Base-by-base conservation (phyloP, 2,797 vertebrate species). In the Trachops cirrhosus region DNA sequence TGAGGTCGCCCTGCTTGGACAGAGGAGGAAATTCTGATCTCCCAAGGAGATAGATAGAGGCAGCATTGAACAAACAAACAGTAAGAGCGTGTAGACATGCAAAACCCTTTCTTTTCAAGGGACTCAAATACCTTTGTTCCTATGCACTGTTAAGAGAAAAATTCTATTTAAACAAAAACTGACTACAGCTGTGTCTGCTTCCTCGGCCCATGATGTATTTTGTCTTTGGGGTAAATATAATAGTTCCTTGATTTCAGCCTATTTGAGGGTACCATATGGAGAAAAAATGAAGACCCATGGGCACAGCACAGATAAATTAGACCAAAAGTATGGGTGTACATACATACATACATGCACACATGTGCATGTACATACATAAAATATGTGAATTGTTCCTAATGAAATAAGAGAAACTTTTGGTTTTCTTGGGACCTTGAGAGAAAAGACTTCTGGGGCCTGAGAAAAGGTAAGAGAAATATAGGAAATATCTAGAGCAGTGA, bases 131-230 rank as follows among this genome's bases (percentile, higher is more conserved):
- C 93, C 19, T 37, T 75, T 85, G 91, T 91, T 84, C 91, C 77
- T 59, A 59, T 92, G 48, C 71, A 77, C 74, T 73, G 46, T 62
- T 78, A 62, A 44, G 41, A 4, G 3, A 6, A 64, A 85, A 50
- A 54, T 22, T 19, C 22, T 67, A 41, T 91, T 96, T 93, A 95
- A 92, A 95, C 95, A 89, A 94, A 95, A 95, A 54, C 92, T 77
- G 88, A 78, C 68, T 84, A 71, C 95, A 95, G 82, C 92, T 93
- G 85, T 64, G 90, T 95, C 80, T 82, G 84, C 84, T 89, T 94
- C 93, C 57, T 91, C 11, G 0, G 18, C 34, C 16, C 0, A 21
- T 89, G 93, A 96, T 26, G 54, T 96, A 86, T 96, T 95, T 86
- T 85, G 84, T 96, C 86, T 75, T 79, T 59, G 19, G 83, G 48